These are phyloP conservation scores for Hyperoplus lanceolatus DNA, from an alignment of 2,797 vertebrate species.

Conservation along the genomic window DNA sequence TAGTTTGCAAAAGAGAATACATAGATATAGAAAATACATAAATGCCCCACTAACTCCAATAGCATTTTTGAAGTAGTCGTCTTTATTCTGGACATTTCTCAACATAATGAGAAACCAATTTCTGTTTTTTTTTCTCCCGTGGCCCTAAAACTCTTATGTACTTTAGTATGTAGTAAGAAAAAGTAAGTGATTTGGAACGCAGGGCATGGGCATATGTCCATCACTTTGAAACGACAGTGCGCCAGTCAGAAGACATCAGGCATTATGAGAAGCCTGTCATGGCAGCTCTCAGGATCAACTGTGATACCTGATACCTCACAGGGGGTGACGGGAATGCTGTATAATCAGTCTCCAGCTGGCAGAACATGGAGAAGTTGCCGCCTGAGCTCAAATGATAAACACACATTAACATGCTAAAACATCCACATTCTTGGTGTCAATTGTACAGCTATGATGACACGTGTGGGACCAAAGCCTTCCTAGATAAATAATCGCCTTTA, in stretches of 20 bases:
- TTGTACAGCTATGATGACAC: not conserved
- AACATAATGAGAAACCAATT: too few relatives aligned
- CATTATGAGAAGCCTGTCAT: constrained; percentile 66
- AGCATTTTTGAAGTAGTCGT: too few relatives aligned
- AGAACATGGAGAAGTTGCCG: constrained; percentile 25
- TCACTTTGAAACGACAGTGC: constrained; percentile 79
- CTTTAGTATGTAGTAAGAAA: too few relatives aligned
- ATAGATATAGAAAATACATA: too few relatives aligned
- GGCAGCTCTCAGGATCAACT: constrained; percentile 42
- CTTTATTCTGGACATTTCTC: too few relatives aligned
- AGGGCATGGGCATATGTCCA: constrained; percentile 65
- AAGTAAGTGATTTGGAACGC: too few relatives aligned
- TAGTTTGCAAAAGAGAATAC: too few relatives aligned
- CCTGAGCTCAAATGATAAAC: constrained; percentile 44
- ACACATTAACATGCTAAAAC: constrained; percentile 14
- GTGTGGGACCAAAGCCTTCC: not conserved
- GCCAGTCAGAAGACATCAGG: constrained; percentile 71
- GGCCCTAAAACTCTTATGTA: too few relatives aligned
- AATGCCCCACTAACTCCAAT: too few relatives aligned
- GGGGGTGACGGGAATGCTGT: constrained; percentile 43
- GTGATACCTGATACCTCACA: constrained; percentile 43
- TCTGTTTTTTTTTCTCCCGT: too few relatives aligned
- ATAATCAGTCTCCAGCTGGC: constrained; percentile 30
- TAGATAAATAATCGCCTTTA: not conserved
- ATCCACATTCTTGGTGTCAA: not conserved